These are phyloP conservation scores for Spodoptera frugiperda DNA, from an alignment of 1,140 invertebrate species.

Conservation along the genomic window DNA sequence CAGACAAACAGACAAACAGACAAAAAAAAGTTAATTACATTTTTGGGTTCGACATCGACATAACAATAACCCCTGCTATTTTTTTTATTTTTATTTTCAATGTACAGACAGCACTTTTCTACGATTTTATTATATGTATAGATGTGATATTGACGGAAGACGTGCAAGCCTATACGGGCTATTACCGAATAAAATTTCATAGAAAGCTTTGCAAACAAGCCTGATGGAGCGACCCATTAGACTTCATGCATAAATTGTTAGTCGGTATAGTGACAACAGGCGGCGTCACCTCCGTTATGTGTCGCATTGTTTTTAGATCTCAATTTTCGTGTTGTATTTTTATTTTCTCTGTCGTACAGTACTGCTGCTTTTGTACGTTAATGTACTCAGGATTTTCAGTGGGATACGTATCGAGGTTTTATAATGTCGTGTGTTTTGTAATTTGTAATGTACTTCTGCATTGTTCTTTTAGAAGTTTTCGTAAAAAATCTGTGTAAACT, in stretches of 20 bases:
- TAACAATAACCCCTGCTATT: too few species aligned
- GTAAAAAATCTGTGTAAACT: too few species aligned
- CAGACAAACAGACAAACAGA: too few species aligned
- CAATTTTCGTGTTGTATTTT: slow-evolving; percentile 24
- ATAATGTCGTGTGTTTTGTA: neutral
- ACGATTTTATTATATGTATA: too few species aligned
- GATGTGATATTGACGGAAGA: slow-evolving; percentile 49
- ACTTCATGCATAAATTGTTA: slow-evolving; percentile 84
- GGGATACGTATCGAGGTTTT: neutral
- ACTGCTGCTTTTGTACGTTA: neutral
- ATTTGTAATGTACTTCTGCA: too few species aligned
- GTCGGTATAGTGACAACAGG: slow-evolving; percentile 74
- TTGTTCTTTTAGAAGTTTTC: too few species aligned
- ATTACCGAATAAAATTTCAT: slow-evolving; percentile 84
- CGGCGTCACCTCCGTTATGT: slow-evolving; percentile 45
- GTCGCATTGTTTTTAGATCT: slow-evolving; percentile 50
- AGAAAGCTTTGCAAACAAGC: slow-evolving; percentile 83
- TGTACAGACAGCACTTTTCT: too few species aligned
- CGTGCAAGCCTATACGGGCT: slow-evolving; percentile 58
- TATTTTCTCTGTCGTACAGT: neutral
- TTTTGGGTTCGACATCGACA: too few species aligned
- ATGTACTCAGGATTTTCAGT: neutral
- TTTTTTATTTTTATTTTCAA: too few species aligned
- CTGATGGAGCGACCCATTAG: slow-evolving; percentile 79
- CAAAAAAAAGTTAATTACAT: too few species aligned